Evolutionary conservation across 1,140 invertebrate species (phyloP).

Genomic region (Stegodyphus dumicola): DNA sequence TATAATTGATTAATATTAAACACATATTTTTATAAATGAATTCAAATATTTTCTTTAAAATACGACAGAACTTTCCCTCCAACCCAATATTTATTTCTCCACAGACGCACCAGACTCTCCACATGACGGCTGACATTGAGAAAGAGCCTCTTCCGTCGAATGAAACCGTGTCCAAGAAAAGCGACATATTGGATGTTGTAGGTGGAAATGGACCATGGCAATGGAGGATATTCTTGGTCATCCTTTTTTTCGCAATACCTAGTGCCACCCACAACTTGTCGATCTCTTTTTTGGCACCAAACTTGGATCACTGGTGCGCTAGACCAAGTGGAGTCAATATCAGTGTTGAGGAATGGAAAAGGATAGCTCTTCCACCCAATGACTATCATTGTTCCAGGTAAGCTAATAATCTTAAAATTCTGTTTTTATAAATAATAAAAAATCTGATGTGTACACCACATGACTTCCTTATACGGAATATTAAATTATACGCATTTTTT

Average conservation of each 20-base stretch:
- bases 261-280: conserved; percentile 36
- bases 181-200: conserved; percentile 33
- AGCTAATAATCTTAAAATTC: too few relatives aligned
- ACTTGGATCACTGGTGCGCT: conserved; percentile 48
- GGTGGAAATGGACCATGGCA: conserved; percentile 37
- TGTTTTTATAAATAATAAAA: too few relatives aligned
- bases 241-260: conserved; percentile 33
- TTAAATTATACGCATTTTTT: too few relatives aligned
- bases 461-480: too few relatives aligned
- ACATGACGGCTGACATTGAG: conserved; percentile 44
- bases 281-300: conserved; percentile 50
- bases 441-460: too few relatives aligned
- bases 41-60: too few relatives aligned
- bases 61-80: too few relatives aligned
- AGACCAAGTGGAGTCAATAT: conserved; percentile 24
- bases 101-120: not conserved
- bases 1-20: too few relatives aligned
- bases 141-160: conserved; percentile 12
- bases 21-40: too few relatives aligned
- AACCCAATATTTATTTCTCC: not conserved
- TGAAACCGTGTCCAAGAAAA: not conserved
- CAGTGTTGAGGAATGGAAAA: conserved; percentile 31
- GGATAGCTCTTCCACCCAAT: not conserved
- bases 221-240: conserved; percentile 18
- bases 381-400: conserved; percentile 37